A percentile compares a stretch with the other conserved stretches of the same genome.
Conservation (phyloP, 2,113 vertebrate genomes). For the Rhynchopsitta pachyrhyncha region DNA sequence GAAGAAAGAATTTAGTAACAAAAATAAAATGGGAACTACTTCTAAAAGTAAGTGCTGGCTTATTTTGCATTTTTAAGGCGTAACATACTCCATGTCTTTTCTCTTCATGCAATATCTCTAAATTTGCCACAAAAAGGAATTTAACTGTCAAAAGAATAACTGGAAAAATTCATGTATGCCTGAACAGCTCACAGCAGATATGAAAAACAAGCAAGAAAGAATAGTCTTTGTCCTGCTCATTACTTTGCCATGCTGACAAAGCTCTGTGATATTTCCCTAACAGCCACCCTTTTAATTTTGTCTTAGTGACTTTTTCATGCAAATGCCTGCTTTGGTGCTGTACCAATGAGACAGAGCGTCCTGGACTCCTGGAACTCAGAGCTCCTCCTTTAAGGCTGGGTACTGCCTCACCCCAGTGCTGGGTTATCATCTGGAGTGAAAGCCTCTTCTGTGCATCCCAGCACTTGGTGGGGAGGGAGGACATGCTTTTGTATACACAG, state of each 20-base stretch:
- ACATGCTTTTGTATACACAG: not conserved
- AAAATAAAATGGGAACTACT: not conserved
- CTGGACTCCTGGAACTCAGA: not conserved
- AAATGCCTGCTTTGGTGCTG: not conserved
- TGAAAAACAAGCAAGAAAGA: not conserved
- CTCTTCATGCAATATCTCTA: not conserved
- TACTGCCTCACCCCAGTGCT: not conserved
- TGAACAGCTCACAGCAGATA: not conserved
- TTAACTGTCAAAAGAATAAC: not conserved
- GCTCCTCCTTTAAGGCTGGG: fast-evolving
- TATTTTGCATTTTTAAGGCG: not conserved
- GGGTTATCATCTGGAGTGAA: not conserved
- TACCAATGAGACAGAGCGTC: not conserved
- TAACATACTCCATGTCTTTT: not conserved
- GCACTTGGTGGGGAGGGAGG: not conserved
- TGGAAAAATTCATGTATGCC: not conserved
- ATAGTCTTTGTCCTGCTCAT: not conserved
- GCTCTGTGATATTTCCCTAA: not conserved
- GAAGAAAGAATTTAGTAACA: not conserved
- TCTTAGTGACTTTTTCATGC: not conserved
- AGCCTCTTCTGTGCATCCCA: not conserved
- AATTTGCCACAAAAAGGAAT: not conserved
- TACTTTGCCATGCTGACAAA: not conserved
- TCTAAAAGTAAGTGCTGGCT: not conserved
- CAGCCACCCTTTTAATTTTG: not conserved